Percentiles rank a stretch among this genome's conserved stretches.
Conservation (phyloP, 2,797 vertebrate genomes). For the Bovichtus variegatus region DNA sequence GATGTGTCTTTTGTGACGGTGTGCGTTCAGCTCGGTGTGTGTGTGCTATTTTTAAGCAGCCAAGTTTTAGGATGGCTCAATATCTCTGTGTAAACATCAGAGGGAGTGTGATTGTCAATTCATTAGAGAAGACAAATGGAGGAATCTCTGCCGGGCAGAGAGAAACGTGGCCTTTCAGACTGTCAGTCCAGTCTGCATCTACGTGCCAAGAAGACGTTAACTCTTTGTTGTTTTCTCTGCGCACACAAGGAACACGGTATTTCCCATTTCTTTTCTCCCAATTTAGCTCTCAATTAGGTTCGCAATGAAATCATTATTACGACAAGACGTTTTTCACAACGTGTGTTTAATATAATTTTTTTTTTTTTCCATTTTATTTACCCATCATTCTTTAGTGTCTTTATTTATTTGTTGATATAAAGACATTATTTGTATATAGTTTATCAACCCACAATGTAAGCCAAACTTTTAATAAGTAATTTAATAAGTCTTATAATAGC, state of each 20-base stretch:
- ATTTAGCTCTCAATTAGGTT: conserved; percentile 7
- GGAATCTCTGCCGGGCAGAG: conserved; percentile 38
- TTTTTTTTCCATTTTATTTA: background rate
- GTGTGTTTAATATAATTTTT: background rate
- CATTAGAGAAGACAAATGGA: conserved; percentile 79
- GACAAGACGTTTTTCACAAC: background rate
- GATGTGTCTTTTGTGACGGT: background rate
- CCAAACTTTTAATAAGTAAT: too few relatives aligned
- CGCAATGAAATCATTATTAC: background rate
- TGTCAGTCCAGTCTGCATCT: conserved; percentile 43
- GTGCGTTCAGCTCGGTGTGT: conserved; percentile 6
- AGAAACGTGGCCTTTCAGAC: conserved; percentile 55
- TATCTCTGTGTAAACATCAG: conserved; percentile 74
- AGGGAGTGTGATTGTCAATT: conserved; percentile 77
- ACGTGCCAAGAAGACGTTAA: conserved; percentile 47
- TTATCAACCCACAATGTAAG: too few relatives aligned
- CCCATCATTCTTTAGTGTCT: background rate
- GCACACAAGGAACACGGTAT: background rate
- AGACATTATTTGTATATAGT: too few relatives aligned
- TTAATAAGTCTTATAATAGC: background rate
- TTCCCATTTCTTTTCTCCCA: conserved; percentile 1
- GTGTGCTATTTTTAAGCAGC: conserved; percentile 52
- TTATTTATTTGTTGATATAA: too few relatives aligned
- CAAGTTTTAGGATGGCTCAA: conserved; percentile 66
- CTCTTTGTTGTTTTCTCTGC: conserved; percentile 13